Base-by-base conservation (phyloP, 1,140 invertebrate genomes). In the Hylaeus volcanicus region DNA sequence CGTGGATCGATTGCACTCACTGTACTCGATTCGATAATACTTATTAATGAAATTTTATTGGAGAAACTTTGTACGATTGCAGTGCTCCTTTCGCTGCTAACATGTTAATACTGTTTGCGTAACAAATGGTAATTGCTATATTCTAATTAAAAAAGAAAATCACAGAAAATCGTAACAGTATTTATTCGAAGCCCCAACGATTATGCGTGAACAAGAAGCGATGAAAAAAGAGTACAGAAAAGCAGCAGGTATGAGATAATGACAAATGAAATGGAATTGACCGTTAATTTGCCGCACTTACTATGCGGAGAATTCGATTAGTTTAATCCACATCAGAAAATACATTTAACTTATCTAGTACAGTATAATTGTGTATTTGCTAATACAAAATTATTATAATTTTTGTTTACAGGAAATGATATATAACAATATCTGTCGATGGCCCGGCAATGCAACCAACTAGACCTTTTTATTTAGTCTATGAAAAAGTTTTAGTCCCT, bases 301-400 rank as follows among this genome's bases (percentile, higher is more conserved):
- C 39, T n/a, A n/a, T 69, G 37, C 9, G 53, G 53, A 76, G n/a
- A 45, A 76, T 58, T 76, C 58, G 48, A 69, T 68, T 58, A 68
- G 26, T 58, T 69, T 76, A 39, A 68, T 58, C 60, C 43, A 65
- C 60, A 66, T 53, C 63, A 48, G 66, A 68, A 53, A 51, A 61
- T 77, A 82, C 77, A 76, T 58, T 58, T 37, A 66, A 69, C 55
- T 76, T 68, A 58, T 69, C 69, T 69, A 43, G 65, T 69, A 68
- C 37, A 39, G n/a, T 55, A 68, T 14, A 43, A 68, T 56, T 69
- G 26, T 11, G 43, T 68, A 12, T 12, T 43, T 14, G 15, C 43
- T 76, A 76, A 58, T 76, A 69, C 41, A 68, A 76, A 48, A 76
- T 76, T 69, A 76, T 56, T 51, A 58, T 76, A 55, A 76, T 48